phyloP scores from a whole-genome alignment of 2,888 invertebrate genomes.

The Zaprionus obscuricornis region DNA sequence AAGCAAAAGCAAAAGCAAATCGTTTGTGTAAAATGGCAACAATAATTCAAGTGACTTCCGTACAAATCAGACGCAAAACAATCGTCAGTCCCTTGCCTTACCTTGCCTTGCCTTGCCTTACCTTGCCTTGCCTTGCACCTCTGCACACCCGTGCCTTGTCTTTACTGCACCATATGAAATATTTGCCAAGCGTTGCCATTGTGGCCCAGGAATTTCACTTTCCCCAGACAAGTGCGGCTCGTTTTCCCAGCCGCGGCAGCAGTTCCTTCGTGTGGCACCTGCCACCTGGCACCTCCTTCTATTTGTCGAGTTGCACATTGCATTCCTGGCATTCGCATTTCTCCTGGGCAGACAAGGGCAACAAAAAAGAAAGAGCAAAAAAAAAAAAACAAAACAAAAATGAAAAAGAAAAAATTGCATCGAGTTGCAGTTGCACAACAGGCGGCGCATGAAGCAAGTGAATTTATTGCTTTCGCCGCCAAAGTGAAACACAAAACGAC shows the following conservation, averaged over 20 bases:
- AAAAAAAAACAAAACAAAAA: too few species aligned
- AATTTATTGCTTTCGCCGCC: slow-evolving; percentile 70
- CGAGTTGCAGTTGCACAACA: slow-evolving; percentile 35
- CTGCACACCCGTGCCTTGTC: not conserved
- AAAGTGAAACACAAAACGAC: slow-evolving; percentile 76
- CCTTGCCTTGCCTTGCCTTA: not conserved
- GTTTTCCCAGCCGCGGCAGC: slow-evolving; percentile 22
- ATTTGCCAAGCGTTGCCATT: slow-evolving; percentile 47
- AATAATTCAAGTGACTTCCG: slow-evolving; percentile 64
- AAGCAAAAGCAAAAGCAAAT: slow-evolving; percentile 37
- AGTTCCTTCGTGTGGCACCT: not conserved
- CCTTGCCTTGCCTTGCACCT: not conserved
- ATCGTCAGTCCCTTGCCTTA: slow-evolving; percentile 12
- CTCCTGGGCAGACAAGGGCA: slow-evolving; percentile 44
- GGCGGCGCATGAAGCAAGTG: slow-evolving; percentile 40
- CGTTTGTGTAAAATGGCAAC: slow-evolving; percentile 44
- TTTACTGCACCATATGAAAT: slow-evolving; percentile 54
- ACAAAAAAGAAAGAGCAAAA: too few species aligned
- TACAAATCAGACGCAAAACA: slow-evolving; percentile 59
- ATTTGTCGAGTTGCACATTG: too few species aligned
- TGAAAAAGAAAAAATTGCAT: slow-evolving; percentile 25
- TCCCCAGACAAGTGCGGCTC: slow-evolving; percentile 42
- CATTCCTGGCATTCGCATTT: slow-evolving; percentile 59
- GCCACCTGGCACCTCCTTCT: too few species aligned
- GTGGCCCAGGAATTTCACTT: slow-evolving; percentile 68